phyloP scores from a whole-genome alignment of 1,140 invertebrate genomes.

The fruit fly (Drosophila melanogaster) region DNA sequence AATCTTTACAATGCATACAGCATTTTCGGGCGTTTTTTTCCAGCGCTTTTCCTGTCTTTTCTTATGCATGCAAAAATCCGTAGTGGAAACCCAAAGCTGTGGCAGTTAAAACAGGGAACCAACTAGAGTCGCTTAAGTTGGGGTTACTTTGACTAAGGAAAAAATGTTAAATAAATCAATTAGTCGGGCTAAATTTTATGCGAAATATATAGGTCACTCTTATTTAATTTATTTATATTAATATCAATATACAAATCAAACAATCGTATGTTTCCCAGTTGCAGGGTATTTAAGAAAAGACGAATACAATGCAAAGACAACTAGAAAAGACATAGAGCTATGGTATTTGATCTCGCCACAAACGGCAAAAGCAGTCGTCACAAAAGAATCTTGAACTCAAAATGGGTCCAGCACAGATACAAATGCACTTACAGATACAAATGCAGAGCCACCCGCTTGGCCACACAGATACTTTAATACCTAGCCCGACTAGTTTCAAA shows the following conservation, averaged over 20 bases:
- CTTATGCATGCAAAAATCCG: constrained; percentile 3
- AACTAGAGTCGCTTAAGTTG: neutral
- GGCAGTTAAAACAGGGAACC: constrained; percentile 22
- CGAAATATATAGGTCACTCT: no score
- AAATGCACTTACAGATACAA: constrained; percentile 31
- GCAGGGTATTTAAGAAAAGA: neutral
- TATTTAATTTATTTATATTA: no score
- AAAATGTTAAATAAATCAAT: no score
- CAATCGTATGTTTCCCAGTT: no score
- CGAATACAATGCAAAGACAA: constrained; percentile 7
- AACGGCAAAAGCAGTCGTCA: constrained; percentile 21
- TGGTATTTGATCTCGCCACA: constrained; percentile 25
- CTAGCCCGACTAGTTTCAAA: constrained; percentile 58
- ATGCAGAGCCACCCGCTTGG: constrained; percentile 33
- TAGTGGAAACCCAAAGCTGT: neutral
- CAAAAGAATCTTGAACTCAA: constrained; percentile 68
- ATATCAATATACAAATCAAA: no score
- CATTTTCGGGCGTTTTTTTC: constrained; percentile 46
- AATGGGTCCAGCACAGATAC: constrained; percentile 50
- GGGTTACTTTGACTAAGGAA: neutral
- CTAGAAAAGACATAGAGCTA: constrained; percentile 10
- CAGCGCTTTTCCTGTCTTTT: constrained; percentile 6
- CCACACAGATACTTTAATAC: constrained; percentile 51
- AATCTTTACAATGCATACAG: constrained; percentile 63
- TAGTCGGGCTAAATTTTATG: no score